Percentiles rank a stretch among this genome's conserved stretches.
Conservation (phyloP, 2,888 invertebrate genomes). For the Leptothorax acervorum region DNA sequence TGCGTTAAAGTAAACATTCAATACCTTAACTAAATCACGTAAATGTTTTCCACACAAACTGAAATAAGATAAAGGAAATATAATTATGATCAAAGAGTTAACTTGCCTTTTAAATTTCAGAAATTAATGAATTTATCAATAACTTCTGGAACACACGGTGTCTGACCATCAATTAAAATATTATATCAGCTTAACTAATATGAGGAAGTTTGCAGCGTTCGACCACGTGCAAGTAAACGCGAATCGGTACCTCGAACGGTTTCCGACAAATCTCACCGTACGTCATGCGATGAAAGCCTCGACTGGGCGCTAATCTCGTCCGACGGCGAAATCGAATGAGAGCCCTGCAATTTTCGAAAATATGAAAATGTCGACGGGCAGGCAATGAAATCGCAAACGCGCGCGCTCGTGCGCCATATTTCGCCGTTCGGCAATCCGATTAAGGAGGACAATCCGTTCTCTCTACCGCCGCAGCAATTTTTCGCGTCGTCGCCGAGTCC, state of each 20-base stretch:
- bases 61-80: background rate
- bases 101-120: background rate
- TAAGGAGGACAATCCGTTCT: conserved; percentile 56
- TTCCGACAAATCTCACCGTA: conserved; percentile 42
- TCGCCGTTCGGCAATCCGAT: conserved; percentile 57
- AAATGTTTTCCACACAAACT: background rate
- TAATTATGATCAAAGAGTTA: background rate
- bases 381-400: conserved; percentile 44
- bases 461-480: conserved; percentile 55
- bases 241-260: conserved; percentile 22
- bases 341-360: conserved; percentile 49
- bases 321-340: conserved; percentile 49
- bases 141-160: background rate
- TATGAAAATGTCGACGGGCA: conserved; percentile 49
- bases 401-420: conserved; percentile 49
- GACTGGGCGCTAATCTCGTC: conserved; percentile 41
- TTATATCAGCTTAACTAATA: background rate
- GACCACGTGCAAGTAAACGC: background rate
- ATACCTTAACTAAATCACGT: background rate
- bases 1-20: too few species aligned
- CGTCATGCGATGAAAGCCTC: conserved; percentile 28
- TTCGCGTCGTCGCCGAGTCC: conserved; percentile 57
- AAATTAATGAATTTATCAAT: background rate
- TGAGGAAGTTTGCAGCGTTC: background rate
- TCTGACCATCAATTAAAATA: background rate